Base-by-base conservation (phyloP, 2,888 invertebrate species). In the Sinotaia quadrata region DNA sequence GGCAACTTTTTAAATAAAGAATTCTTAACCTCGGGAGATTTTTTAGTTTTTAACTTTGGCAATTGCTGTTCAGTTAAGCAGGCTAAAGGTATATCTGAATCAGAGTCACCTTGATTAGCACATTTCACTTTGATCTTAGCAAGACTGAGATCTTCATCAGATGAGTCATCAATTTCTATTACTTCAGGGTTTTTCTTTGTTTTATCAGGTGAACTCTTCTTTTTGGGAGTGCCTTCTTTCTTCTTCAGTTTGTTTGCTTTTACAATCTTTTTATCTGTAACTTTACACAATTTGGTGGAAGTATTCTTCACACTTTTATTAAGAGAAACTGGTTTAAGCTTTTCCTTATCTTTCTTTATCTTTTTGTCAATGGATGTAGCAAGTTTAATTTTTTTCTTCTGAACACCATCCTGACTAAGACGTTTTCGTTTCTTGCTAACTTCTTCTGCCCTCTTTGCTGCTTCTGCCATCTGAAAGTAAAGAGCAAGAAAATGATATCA, bases 1-100 rank as follows among this genome's bases (percentile, higher is more conserved):
- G 33, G 12, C 2, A 44, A 21, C 4, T 24, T 4, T 24, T n/a
- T 24, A 15, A 5, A 21, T 15, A 34, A 49, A 3, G 33, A n/a
- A 2, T 2, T 31, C 29, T 34, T 54, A 31, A 21, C 29, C 8
- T 47, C 34, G 33, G 24, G 7, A 36, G 54, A 33, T 2, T 66
- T 67, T 37, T 57, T 59, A 24, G 24, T 21, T 27, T 76, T 77
- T 73, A 78, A 80, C 59, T 77, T 75, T 24, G 81, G 79, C 2
- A 76, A 76, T 49, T 71, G 54, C 41, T 79, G 68, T 31, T 69
- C 69, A 18, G 76, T 79, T 29, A 83, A 71, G 44, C 75, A 76
- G 41, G 78, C 69, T 36, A 83, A 68, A 10, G 81, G 84, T 10
- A 76, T 76, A 66, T 82, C 80, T 2, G 78, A 80, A 58, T 81